phyloP scores from a whole-genome alignment of 2,113 vertebrate genomes.

The Callipepla squamata region DNA sequence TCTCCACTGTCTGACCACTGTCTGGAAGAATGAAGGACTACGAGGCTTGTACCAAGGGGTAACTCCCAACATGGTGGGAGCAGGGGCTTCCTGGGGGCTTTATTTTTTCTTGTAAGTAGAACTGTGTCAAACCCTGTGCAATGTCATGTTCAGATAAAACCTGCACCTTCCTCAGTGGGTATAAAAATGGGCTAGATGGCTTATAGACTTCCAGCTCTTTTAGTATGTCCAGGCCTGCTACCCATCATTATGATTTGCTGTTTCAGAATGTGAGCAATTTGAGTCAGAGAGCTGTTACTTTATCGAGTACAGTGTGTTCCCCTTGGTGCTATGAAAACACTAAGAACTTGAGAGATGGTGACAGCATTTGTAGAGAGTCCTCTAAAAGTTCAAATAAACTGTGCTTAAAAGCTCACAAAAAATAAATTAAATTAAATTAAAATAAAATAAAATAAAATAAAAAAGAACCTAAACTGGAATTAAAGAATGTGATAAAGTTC shows the following conservation, averaged over 20 bases:
- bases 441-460: not conserved
- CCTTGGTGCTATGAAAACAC: not conserved
- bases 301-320: not conserved
- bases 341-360: not conserved
- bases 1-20: conserved; percentile 89
- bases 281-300: not conserved
- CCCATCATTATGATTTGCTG: not conserved
- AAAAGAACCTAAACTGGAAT: not conserved
- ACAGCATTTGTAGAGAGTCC: not conserved
- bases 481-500: not conserved
- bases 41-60: conserved; percentile 96
- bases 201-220: not conserved
- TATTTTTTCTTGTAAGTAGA: conserved; percentile 96
- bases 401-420: not conserved
- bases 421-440: not conserved
- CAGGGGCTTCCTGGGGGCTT: conserved; percentile 96
- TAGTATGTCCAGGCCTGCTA: not conserved
- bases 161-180: not conserved
- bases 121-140: not conserved
- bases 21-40: conserved; percentile 92
- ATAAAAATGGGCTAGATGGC: not conserved
- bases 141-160: not conserved
- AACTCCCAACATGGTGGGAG: conserved; percentile 94
- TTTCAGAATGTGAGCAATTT: not conserved
- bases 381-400: not conserved